Base-by-base conservation (phyloP, 2,797 vertebrate species). In the Lagodon rhomboides region DNA sequence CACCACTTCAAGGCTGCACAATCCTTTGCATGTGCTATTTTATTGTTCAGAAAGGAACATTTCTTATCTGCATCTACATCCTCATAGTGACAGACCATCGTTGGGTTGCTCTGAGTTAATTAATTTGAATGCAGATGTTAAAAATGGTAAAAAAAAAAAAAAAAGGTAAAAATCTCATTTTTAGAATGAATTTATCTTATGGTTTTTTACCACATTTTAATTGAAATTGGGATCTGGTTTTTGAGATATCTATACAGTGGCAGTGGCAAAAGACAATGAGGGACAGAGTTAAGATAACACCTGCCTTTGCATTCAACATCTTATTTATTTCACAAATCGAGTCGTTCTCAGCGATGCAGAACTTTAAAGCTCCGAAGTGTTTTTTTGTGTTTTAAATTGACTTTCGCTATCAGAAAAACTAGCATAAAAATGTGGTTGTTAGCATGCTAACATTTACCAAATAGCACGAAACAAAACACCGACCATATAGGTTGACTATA, bases 1-100 rank as follows among this genome's bases (percentile, higher is more conserved):
- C 20, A 30, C 12, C 16, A 49, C 0, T 54, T 64, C 15, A 76
- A 47, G 41, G 38, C 41, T 16, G 30, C 50, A 46, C 12, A 16
- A 47, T 34, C 53, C 25, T 83, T 60, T 63, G 68, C 25, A 47
- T 20, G 30, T 65, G 30, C 22, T 20, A 54, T 46, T 62, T 63
- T 25, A 50, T 71, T 66, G 38, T 65, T 65, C 43, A 54, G 1
- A 56, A 61, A 15, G 64, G 38, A 59, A 70, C 5, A 51, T 59
- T 0, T 81, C 55, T 60, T 12, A 44, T 60, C 41, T 75, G 53
- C 41, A 65, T 51, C 56, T 34, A 23, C 20, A n/a, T 44, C n/a
- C 11, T 47, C 0, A 1, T 0, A 3, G 43, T 49, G 30, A 27
- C 6, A 43, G 0, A 65, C 16, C 30, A 43, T 22, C 1, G 55